Evolutionary conservation across 1,140 invertebrate species (phyloP).

Genomic region (Probaryconus sp.): DNA sequence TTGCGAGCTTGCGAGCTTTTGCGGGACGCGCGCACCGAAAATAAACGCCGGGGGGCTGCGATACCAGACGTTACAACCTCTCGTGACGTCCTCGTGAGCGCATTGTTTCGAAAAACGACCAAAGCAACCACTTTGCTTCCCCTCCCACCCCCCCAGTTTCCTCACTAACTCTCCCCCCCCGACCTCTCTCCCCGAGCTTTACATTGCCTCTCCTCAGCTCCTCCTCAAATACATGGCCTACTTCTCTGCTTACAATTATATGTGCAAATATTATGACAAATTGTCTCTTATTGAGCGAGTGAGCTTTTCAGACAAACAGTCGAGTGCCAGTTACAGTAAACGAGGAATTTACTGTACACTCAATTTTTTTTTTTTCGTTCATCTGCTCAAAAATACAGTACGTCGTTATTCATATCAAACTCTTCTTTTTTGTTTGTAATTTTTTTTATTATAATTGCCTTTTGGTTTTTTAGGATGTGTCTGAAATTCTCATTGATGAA

Average conservation of each 20-base stretch:
- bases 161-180: too few species aligned
- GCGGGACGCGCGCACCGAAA: constrained; percentile 22
- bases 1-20: too few species aligned
- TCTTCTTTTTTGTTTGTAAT: too few species aligned
- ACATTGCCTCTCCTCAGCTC: neutral
- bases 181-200: neutral
- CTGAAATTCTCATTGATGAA: too few species aligned
- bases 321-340: constrained; percentile 16
- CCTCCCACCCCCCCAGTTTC: too few species aligned
- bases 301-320: constrained; percentile 16
- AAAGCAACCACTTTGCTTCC: constrained; percentile 28
- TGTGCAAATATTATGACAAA: constrained; percentile 43
- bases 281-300: neutral
- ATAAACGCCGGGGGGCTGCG: constrained; percentile 40
- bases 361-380: too few species aligned
- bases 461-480: too few species aligned
- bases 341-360: constrained; percentile 28
- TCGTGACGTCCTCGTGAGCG: constrained; percentile 12
- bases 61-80: constrained; percentile 12
- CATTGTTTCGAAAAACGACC: constrained; percentile 36
- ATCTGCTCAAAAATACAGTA: too few species aligned
- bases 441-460: too few species aligned
- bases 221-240: constrained; percentile 4
- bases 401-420: too few species aligned
- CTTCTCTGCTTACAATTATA: constrained; percentile 38